Percentiles rank a stretch among this genome's conserved stretches.
Conservation (phyloP, 2,797 vertebrate species). For the Falco novaeseelandiae region DNA sequence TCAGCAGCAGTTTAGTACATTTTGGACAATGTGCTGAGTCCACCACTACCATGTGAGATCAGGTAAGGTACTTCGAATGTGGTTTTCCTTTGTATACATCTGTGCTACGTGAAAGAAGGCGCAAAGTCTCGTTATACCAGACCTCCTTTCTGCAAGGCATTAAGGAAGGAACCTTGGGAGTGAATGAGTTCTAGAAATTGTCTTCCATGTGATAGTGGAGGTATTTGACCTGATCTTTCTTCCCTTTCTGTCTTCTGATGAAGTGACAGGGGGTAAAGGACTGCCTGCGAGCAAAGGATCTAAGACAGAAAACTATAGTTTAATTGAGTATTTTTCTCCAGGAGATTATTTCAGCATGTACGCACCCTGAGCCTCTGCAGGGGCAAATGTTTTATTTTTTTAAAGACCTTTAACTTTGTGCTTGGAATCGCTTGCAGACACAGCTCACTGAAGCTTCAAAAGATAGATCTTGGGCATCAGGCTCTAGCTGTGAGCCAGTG, state of each 20-base stretch:
- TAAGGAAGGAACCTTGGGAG: not conserved
- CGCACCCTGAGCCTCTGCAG: not conserved
- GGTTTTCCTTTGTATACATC: not conserved
- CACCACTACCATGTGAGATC: not conserved
- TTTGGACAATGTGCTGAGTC: not conserved
- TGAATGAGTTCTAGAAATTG: not conserved
- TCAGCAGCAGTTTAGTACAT: not conserved
- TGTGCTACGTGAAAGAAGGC: not conserved
- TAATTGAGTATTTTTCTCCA: slow-evolving; percentile 14
- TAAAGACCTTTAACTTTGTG: not conserved
- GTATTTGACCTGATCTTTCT: not conserved
- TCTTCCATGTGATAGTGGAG: not conserved
- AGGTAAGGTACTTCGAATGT: not conserved
- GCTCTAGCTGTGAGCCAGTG: not conserved
- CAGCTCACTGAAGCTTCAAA: not conserved
- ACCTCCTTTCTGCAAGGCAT: not conserved
- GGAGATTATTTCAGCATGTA: slow-evolving; percentile 33
- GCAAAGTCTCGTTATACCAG: not conserved
- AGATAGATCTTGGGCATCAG: not conserved
- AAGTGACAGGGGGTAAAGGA: not conserved
- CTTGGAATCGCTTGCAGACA: not conserved
- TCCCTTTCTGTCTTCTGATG: not conserved
- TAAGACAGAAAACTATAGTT: not conserved
- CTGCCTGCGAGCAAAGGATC: not conserved
- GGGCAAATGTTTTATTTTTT: not conserved